Evolutionary conservation across 2,113 vertebrate genomes (phyloP), one percentile per base, ranked within the genome.

Genomic region (Cariama cristata): DNA sequence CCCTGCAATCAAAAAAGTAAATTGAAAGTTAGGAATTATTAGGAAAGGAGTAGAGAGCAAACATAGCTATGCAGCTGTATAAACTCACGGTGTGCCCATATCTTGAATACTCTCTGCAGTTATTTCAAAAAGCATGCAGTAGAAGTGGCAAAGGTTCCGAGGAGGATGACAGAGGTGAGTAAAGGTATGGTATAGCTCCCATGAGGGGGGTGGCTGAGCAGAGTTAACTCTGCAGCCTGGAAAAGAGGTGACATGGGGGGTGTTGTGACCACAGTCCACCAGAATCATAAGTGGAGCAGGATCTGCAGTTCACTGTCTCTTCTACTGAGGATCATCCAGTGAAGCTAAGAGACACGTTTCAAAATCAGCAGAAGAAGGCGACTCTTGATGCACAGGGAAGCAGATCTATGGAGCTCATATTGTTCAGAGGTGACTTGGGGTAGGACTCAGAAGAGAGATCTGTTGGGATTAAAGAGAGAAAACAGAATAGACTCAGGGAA

Each of bases 1-100:
- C 64, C 58, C 72, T 87, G 91, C 64, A 72, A 93, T 93, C 86
- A 90, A 84, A 94, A 94, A 79, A 85, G 47, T 69, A 87, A 97
- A 95, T 33, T 90, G 62, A 87, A 96, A 85, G 80, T 79, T 85
- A 86, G 66, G 72, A 94, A 79, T 91, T 89, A 91, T 75, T 93
- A 85, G 64, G 80, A 79, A 96, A 52, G 60, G 84, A 91, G 38
- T 59, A 75, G 86, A 93, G 60, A 85, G 71, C 60, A 95, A 93
- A 91, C 12, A 64, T 8, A 89, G 77, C 49, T 87, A 81, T 47
- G 74, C 87, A 97, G 96, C 92, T 96, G 95, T 91, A 79, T 75
- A 91, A 96, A 95, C 89, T 90, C 82, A 35, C 0, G 0, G 8
- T 55, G 21, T 69, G 73, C 56, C 72, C 10, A 3, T 47, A 49